phyloP scores from a whole-genome alignment of 1,140 invertebrate genomes.

The Potamilus streckersoni region DNA sequence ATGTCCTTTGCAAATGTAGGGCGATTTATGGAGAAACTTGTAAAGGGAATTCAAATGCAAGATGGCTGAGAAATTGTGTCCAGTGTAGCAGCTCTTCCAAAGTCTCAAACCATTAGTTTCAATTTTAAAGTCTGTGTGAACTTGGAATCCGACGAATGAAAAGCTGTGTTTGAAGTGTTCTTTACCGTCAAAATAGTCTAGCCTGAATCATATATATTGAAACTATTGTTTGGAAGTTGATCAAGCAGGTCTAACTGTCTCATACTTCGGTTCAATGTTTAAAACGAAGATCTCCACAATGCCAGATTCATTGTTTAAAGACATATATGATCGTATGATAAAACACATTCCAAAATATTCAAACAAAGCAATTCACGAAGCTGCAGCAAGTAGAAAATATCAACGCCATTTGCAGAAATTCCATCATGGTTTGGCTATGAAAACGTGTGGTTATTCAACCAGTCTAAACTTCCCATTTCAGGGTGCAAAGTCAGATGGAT shows the following conservation, averaged over 20 bases:
- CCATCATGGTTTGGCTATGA: conserved; percentile 3
- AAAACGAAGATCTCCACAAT: neutral
- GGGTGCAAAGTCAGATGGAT: conserved; percentile 22
- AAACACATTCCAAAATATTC: neutral
- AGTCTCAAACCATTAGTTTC: neutral
- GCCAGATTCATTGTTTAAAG: neutral
- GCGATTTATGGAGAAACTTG: conserved; percentile 1
- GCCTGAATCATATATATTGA: neutral
- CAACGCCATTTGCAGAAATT: neutral
- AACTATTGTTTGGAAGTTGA: neutral
- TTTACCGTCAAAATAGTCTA: neutral
- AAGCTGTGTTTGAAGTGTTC: neutral
- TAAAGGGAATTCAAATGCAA: neutral
- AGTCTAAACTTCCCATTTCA: conserved; percentile 2
- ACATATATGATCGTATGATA: neutral
- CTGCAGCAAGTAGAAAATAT: conserved; percentile 9
- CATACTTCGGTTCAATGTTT: neutral
- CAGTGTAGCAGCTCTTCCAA: neutral
- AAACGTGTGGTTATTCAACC: neutral
- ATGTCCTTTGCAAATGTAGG: neutral
- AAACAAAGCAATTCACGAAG: conserved; percentile 11
- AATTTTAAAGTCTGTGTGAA: neutral
- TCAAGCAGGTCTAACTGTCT: neutral
- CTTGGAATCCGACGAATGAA: neutral
- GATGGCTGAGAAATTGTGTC: conserved; percentile 4